A percentile compares a stretch with the other conserved stretches of the same genome.
These are phyloP conservation scores for Danio kyathit DNA, from an alignment of 2,797 vertebrate species.

Conservation along the genomic window DNA sequence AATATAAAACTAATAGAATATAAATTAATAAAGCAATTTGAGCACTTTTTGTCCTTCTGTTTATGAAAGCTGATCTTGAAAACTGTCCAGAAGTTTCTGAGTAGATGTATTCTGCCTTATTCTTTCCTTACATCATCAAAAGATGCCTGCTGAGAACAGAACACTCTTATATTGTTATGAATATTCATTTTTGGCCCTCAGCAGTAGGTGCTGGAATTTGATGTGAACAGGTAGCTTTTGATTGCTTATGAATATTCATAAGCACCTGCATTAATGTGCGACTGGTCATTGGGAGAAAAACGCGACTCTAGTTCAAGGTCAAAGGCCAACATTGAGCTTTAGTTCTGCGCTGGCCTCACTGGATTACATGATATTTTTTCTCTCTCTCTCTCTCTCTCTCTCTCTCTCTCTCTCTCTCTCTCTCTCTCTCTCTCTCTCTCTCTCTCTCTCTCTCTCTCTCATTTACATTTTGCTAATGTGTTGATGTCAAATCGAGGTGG, in stretches of 20 bases:
- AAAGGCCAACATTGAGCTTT: slow-evolving; percentile 7
- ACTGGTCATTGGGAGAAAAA: background rate
- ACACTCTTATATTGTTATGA: background rate
- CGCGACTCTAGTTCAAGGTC: slow-evolving; percentile 2
- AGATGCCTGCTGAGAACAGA: slow-evolving; percentile 8
- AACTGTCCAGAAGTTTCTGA: background rate
- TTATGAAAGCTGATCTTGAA: slow-evolving; percentile 7
- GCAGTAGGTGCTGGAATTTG: background rate
- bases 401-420: background rate
- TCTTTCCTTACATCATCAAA: background rate
- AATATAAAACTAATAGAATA: too few relatives aligned
- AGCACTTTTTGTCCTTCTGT: background rate
- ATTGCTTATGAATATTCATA: background rate
- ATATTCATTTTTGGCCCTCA: slow-evolving; percentile 8
- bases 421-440: background rate
- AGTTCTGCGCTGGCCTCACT: background rate
- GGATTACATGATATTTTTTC: background rate
- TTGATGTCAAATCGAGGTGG: background rate
- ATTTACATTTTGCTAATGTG: slow-evolving; percentile 10
- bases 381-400: background rate
- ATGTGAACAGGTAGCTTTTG: slow-evolving; percentile 7
- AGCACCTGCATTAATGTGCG: background rate
- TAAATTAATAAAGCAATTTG: background rate
- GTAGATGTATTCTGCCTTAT: background rate
- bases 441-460: background rate